Conservation (phyloP, 2,888 invertebrate species). For the Eueremaeus valkanovi region DNA sequence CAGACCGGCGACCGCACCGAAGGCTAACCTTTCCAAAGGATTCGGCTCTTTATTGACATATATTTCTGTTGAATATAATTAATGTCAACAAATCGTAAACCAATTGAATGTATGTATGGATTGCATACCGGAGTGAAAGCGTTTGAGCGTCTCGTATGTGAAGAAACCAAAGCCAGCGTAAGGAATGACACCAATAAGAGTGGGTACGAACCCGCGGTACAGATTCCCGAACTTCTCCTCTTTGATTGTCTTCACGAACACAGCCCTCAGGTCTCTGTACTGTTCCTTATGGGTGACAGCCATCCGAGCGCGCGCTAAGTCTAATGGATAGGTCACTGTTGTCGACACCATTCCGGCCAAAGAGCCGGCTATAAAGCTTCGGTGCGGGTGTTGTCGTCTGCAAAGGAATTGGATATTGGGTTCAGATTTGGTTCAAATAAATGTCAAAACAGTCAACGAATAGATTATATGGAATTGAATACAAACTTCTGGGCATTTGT, state of each 20-base stretch:
- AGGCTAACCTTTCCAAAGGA: slow-evolving; percentile 65
- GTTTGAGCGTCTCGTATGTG: slow-evolving; percentile 89
- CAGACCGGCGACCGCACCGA: slow-evolving; percentile 87
- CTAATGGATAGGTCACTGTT: slow-evolving; percentile 89
- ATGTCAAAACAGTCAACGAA: slow-evolving; percentile 11
- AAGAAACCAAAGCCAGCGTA: slow-evolving; percentile 97
- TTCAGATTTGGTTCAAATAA: too few relatives aligned
- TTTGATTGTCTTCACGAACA: slow-evolving; percentile 62
- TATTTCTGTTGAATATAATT: slow-evolving; percentile 41
- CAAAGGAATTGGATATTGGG: too few relatives aligned
- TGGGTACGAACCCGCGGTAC: slow-evolving; percentile 82
- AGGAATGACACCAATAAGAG: slow-evolving; percentile 87
- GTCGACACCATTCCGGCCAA: slow-evolving; percentile 94
- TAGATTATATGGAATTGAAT: background rate
- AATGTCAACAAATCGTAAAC: slow-evolving; percentile 4
- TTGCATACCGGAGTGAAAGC: slow-evolving; percentile 46
- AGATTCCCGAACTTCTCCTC: slow-evolving; percentile 73
- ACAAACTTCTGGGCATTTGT: slow-evolving; percentile 43
- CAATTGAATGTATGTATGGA: background rate
- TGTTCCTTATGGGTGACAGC: slow-evolving; percentile 80
- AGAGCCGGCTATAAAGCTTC: slow-evolving; percentile 81
- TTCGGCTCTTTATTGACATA: slow-evolving; percentile 53
- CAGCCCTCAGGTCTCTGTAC: slow-evolving; percentile 55
- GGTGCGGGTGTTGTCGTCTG: slow-evolving; percentile 54
- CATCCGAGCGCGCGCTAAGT: slow-evolving; percentile 93